phyloP scores from a whole-genome alignment of 2,888 invertebrate species.

The Venusia cambrica region DNA sequence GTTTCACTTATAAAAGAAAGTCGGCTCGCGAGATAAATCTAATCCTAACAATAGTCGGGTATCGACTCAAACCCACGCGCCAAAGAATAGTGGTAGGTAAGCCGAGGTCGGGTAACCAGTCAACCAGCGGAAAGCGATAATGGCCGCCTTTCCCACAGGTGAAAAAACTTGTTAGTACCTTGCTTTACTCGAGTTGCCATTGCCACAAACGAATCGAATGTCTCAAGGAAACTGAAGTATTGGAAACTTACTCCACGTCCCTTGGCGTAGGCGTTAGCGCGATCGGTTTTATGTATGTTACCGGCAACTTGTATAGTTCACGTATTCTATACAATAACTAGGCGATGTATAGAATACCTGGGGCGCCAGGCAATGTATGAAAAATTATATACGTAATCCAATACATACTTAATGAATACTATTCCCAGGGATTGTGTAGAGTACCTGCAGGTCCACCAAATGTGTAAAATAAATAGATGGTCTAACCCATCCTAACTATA shows the following conservation, averaged over 20 bases:
- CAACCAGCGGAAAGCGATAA: constrained; percentile 38
- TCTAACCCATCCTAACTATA: too few species aligned
- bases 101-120: constrained; percentile 40
- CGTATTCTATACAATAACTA: too few species aligned
- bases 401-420: too few species aligned
- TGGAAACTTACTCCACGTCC: constrained; percentile 9
- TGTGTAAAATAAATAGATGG: too few species aligned
- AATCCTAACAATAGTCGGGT: constrained; percentile 40
- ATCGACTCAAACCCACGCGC: constrained; percentile 30
- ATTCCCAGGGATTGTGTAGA: too few species aligned
- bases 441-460: too few species aligned
- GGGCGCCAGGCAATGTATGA: too few species aligned
- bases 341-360: too few species aligned
- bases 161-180: constrained; percentile 49
- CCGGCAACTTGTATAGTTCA: too few species aligned
- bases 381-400: too few species aligned
- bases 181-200: constrained; percentile 16
- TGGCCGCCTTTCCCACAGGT: constrained; percentile 53
- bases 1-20: constrained; percentile 38
- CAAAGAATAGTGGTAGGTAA: constrained; percentile 36
- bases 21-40: constrained; percentile 33
- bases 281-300: constrained; percentile 3
- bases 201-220: constrained; percentile 23
- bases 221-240: constrained; percentile 27
- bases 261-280: too few species aligned